Base-by-base conservation (phyloP, 92 coral and sea anemone genomes). In the Epizoanthus scotinus region DNA sequence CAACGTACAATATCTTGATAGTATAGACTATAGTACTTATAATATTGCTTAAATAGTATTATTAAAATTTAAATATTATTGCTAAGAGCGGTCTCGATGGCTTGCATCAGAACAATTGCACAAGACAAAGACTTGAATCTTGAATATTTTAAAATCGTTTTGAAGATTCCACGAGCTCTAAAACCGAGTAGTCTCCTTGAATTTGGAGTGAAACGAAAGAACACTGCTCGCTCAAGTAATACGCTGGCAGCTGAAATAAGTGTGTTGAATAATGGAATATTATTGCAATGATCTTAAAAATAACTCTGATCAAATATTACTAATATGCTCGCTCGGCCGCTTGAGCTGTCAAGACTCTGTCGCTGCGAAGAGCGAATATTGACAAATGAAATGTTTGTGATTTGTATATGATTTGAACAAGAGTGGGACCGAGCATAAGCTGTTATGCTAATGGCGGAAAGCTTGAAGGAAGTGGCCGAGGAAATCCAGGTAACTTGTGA, bases 391-490 rank as follows among this genome's bases (percentile, higher is more conserved):
- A 73, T 36, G 49, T 75, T 75, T 17, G 52, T 38, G 66, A 53
- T 55, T 58, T 36, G 63, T 63, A 29, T 12, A 1, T 38, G 31
- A 20, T 5, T 29, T 17, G 44, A 24, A 25, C 49, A 27, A 8
- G 42, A 28, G 58, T 36, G 54, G 68, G 63, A 31, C 79, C 38
- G 54, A 59, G 61, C 22, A 59, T 53, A 19, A 44, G 17, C 8
- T 12, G 64, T 34, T 59, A 75, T 75, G 56, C 67, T 58, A 75
- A 59, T 75, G 68, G 81, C 5, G 13, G 56, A 40, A 58, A 59
- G 42, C 68, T 38, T 13, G 19, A 38, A 74, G 54, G 67, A 58
- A 74, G 36, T 58, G 57, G 68, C 81, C 27, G 81, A 74, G 61
- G 26, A 21, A 19, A n/a, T 8, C 22, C 73, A 63, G 73, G 84